These are phyloP conservation scores for Choristoneura fumiferana DNA, from an alignment of 1,140 invertebrate species.

Conservation along the genomic window DNA sequence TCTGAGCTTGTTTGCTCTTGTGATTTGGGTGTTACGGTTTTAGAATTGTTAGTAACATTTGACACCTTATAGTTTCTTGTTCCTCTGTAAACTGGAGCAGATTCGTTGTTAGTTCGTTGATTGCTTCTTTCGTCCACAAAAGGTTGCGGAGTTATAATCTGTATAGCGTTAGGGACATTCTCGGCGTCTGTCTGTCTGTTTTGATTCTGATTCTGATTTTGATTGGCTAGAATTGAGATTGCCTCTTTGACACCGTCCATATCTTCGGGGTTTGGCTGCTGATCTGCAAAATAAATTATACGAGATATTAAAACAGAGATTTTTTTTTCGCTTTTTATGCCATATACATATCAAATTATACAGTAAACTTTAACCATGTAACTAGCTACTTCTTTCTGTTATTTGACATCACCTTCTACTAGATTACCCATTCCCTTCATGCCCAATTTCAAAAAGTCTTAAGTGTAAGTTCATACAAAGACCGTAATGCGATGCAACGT, in stretches of 20 bases:
- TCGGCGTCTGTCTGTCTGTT: constrained; percentile 26
- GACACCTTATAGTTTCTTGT: constrained; percentile 43
- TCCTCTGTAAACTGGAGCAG: constrained; percentile 57
- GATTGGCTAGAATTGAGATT: constrained; percentile 60
- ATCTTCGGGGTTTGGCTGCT: constrained; percentile 62
- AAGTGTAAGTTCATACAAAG: no score
- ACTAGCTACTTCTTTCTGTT: no score
- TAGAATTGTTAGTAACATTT: constrained; percentile 27
- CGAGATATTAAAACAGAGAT: neutral
- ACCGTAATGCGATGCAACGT: no score
- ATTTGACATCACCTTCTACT: no score
- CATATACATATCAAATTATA: no score
- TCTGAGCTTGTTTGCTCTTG: constrained; percentile 35
- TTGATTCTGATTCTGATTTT: constrained; percentile 57
- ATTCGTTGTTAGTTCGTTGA: constrained; percentile 32
- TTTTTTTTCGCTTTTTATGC: no score
- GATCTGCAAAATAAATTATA: constrained; percentile 43
- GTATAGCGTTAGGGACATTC: constrained; percentile 26
- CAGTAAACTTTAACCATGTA: no score
- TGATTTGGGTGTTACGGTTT: constrained; percentile 28
- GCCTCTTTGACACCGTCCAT: constrained; percentile 71
- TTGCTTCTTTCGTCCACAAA: constrained; percentile 60
- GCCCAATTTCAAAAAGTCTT: no score
- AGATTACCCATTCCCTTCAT: no score
- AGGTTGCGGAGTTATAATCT: constrained; percentile 53